These are phyloP conservation scores for Scolopax mira DNA, from an alignment of 2,113 vertebrate species.

Conservation along the genomic window DNA sequence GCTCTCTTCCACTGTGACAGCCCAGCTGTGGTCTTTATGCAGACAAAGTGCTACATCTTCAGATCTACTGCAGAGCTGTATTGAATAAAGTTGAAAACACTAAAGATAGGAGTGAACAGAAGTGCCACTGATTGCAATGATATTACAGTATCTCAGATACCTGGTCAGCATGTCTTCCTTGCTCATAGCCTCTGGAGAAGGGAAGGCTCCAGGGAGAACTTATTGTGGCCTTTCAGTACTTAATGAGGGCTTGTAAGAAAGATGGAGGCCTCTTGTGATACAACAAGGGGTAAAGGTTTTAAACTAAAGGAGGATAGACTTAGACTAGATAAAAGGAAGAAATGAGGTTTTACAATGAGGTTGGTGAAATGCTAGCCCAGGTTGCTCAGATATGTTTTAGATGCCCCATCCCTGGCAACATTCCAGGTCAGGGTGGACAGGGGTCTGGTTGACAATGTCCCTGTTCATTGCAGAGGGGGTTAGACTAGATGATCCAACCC, in stretches of 20 bases:
- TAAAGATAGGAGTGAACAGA: background rate
- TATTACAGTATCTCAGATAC: background rate
- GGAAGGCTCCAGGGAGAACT: background rate
- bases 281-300: background rate
- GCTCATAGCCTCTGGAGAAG: background rate
- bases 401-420: background rate
- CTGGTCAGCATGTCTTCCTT: background rate
- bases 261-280: rapidly evolving
- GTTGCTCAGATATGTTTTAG: background rate
- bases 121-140: background rate
- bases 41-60: background rate
- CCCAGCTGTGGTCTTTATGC: background rate
- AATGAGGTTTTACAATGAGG: background rate
- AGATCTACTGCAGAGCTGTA: background rate
- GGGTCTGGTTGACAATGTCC: background rate
- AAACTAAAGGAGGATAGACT: background rate
- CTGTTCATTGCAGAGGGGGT: rapidly evolving
- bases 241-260: background rate
- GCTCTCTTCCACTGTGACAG: background rate
- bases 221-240: background rate
- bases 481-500: background rate
- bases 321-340: background rate
- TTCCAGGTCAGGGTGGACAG: background rate
- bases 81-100: background rate
- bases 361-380: background rate